These are phyloP conservation scores for Phylloscopus whistleri DNA, from an alignment of 2,113 vertebrate species.

Conservation along the genomic window DNA sequence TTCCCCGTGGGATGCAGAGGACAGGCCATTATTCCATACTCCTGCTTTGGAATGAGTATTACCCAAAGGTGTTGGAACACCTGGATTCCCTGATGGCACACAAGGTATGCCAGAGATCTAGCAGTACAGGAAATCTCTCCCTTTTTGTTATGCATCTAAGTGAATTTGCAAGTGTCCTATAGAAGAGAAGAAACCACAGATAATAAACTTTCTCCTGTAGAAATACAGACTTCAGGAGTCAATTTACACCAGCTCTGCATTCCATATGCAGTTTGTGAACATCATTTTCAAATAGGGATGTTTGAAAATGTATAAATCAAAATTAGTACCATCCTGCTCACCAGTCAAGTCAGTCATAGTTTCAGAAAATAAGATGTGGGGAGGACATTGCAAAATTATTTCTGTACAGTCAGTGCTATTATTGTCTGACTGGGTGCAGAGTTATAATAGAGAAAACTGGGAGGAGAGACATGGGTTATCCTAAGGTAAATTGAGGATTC, in stretches of 20 bases:
- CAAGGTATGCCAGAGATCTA: neutral
- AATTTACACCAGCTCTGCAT: neutral
- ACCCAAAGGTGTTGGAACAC: neutral
- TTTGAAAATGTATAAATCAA: neutral
- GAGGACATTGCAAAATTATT: neutral
- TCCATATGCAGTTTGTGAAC: neutral
- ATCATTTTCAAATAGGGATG: neutral
- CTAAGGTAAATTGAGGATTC: neutral
- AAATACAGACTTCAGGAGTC: neutral
- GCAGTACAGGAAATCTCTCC: neutral
- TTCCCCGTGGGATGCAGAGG: neutral
- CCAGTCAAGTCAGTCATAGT: neutral
- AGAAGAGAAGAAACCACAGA: neutral
- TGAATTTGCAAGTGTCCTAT: neutral
- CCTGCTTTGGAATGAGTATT: neutral
- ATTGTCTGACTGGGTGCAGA: accelerated
- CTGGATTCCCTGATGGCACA: neutral
- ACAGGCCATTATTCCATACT: neutral
- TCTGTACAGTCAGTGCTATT: neutral
- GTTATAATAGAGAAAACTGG: neutral
- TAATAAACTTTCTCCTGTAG: neutral
- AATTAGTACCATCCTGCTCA: neutral
- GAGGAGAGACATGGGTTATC: neutral
- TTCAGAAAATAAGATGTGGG: neutral
- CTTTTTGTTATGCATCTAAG: neutral